Evolutionary conservation across 1,140 invertebrate genomes (phyloP).

Genomic region (Mamestra configurata): DNA sequence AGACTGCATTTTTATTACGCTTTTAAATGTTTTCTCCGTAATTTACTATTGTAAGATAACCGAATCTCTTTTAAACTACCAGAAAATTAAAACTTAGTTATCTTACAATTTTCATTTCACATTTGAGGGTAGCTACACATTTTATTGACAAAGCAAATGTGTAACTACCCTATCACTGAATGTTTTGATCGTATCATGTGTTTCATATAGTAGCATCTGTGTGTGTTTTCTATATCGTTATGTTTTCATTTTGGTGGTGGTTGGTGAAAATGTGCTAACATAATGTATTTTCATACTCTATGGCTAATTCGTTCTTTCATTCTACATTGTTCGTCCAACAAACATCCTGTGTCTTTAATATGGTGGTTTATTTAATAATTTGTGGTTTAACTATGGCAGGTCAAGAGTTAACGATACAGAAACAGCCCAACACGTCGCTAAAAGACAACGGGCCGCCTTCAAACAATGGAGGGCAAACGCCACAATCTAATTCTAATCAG

Average conservation of each 20-base stretch:
- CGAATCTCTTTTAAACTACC: background rate
- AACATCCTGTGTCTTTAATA: slow-evolving; percentile 19
- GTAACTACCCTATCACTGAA: slow-evolving; percentile 20
- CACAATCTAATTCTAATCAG: slow-evolving; percentile 86
- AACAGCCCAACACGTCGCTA: slow-evolving; percentile 97
- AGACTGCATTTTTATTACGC: slow-evolving; percentile 53
- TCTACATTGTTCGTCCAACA: slow-evolving; percentile 43
- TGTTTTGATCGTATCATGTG: slow-evolving; percentile 39
- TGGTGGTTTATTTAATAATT: slow-evolving; percentile 13
- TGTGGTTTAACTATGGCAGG: slow-evolving; percentile 76
- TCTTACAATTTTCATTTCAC: slow-evolving; percentile 9
- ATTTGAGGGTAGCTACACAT: slow-evolving; percentile 24
- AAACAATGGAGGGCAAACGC: slow-evolving; percentile 81
- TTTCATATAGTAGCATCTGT: slow-evolving; percentile 55
- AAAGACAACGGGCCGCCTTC: slow-evolving; percentile 90
- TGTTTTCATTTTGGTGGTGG: slow-evolving; percentile 84
- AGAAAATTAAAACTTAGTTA: slow-evolving; percentile 7
- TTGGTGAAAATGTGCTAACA: slow-evolving; percentile 88
- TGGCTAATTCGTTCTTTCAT: slow-evolving; percentile 85
- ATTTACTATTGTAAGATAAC: slow-evolving; percentile 7
- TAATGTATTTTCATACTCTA: slow-evolving; percentile 84
- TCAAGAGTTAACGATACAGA: slow-evolving; percentile 98
- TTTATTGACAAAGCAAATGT: background rate
- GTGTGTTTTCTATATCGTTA: slow-evolving; percentile 62
- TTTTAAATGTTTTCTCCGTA: slow-evolving; percentile 50